A percentile compares a stretch with the other conserved stretches of the same genome.
These are phyloP conservation scores for Podarcis siculus DNA, from an alignment of 2,797 vertebrate species.

Conservation along the genomic window DNA sequence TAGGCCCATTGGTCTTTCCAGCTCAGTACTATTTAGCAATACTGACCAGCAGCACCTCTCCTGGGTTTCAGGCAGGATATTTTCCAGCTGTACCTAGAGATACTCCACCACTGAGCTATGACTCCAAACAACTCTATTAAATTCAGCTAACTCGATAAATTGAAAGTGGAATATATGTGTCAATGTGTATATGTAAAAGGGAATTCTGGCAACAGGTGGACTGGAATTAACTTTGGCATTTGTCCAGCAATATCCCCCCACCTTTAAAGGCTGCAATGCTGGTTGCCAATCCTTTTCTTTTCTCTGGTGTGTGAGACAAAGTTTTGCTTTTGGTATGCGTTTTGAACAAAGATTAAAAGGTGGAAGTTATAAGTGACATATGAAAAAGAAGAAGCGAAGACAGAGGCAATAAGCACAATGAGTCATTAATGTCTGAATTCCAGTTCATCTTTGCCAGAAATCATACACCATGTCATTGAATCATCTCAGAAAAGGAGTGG, in stretches of 20 bases:
- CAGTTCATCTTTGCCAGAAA: constrained; percentile 69
- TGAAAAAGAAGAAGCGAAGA: constrained; percentile 33
- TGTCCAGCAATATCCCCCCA: background rate
- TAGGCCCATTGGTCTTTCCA: too few relatives aligned
- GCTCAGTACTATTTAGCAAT: too few relatives aligned
- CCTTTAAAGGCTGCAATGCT: background rate
- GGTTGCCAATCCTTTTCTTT: background rate
- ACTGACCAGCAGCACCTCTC: too few relatives aligned
- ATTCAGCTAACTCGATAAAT: background rate
- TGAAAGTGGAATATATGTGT: background rate
- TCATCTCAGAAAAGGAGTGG: constrained; percentile 25
- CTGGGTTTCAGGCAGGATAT: too few relatives aligned
- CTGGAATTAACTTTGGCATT: constrained; percentile 23
- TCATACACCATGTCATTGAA: constrained; percentile 9
- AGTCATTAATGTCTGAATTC: constrained; percentile 62
- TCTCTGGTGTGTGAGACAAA: constrained; percentile 22
- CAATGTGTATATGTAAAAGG: background rate
- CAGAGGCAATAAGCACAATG: constrained; percentile 62
- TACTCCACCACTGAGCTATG: too few relatives aligned
- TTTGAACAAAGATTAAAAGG: constrained; percentile 75
- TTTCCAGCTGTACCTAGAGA: too few relatives aligned
- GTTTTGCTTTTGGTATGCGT: constrained; percentile 30
- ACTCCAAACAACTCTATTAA: background rate
- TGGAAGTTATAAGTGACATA: constrained; percentile 65
- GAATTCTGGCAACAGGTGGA: constrained; percentile 33